Conservation (phyloP, 2,888 invertebrate species). For the Eilema depressum region DNA sequence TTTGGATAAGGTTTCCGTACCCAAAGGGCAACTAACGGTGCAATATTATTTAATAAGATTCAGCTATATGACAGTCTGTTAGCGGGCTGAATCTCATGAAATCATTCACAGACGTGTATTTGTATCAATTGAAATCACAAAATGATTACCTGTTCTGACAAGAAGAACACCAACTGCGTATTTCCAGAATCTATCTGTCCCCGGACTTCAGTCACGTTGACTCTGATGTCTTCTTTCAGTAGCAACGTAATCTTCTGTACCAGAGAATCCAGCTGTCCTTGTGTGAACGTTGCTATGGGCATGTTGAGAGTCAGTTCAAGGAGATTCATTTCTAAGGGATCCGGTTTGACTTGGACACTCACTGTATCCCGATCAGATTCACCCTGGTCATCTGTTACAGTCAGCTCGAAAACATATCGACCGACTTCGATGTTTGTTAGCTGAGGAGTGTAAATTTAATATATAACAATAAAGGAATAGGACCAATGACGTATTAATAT, state of each 20-base stretch:
- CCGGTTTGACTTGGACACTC: constrained; percentile 92
- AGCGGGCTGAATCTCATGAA: background rate
- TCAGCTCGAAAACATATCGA: constrained; percentile 94
- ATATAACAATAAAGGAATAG: no score
- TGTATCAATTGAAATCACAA: no score
- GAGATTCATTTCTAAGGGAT: constrained; percentile 91
- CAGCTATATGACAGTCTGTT: no score
- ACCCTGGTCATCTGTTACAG: constrained; percentile 97
- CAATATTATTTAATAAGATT: no score
- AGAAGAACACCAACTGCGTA: constrained; percentile 90
- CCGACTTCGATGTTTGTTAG: constrained; percentile 95
- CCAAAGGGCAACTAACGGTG: no score
- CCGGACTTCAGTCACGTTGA: constrained; percentile 86
- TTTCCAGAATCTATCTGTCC: constrained; percentile 88
- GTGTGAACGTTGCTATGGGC: constrained; percentile 87
- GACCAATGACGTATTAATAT: no score
- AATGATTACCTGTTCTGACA: constrained; percentile 85
- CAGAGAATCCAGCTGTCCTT: constrained; percentile 90
- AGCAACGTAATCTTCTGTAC: constrained; percentile 93
- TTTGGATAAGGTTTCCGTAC: no score
- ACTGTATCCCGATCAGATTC: constrained; percentile 93
- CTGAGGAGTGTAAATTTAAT: constrained; percentile 66
- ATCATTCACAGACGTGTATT: background rate
- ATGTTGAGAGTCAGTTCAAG: constrained; percentile 94
- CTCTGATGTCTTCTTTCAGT: constrained; percentile 90